Evolutionary conservation across 2,888 invertebrate species (phyloP).

Genomic region (Eumacrocentrus americanus): DNA sequence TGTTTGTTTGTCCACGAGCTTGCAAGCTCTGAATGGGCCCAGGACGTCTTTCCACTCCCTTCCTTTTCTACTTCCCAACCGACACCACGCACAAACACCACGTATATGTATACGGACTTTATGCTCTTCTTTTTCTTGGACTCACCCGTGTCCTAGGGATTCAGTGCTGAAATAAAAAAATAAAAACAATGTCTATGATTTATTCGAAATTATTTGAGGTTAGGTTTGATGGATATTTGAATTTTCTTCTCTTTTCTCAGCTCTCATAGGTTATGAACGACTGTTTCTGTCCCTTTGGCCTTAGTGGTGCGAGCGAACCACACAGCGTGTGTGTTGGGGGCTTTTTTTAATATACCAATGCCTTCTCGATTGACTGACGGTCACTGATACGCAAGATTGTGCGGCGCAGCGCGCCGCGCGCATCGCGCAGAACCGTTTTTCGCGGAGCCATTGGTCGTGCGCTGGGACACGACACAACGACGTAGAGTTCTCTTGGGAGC

Average conservation of each 20-base stretch:
- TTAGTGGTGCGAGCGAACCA: constrained; percentile 3
- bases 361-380: constrained; percentile 51
- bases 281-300: neutral
- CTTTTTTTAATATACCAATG: constrained; percentile 34
- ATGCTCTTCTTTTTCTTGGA: no score
- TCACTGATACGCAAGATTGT: constrained; percentile 56
- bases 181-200: neutral
- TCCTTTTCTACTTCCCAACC: neutral
- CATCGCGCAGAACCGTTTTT: constrained; percentile 51
- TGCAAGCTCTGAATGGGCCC: neutral
- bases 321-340: constrained; percentile 3
- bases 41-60: neutral
- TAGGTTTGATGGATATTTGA: no score
- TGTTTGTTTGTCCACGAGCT: neutral
- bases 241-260: no score
- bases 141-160: no score
- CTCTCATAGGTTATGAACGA: no score
- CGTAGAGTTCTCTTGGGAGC: neutral
- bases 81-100: neutral
- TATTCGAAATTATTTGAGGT: neutral
- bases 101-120: no score
- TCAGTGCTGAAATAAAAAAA: no score
- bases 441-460: constrained; percentile 36
- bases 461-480: neutral
- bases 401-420: constrained; percentile 58